Evolutionary conservation across 2,797 vertebrate species (phyloP), one percentile per base, ranked within the genome.

Genomic region (Monodelphis domestica): DNA sequence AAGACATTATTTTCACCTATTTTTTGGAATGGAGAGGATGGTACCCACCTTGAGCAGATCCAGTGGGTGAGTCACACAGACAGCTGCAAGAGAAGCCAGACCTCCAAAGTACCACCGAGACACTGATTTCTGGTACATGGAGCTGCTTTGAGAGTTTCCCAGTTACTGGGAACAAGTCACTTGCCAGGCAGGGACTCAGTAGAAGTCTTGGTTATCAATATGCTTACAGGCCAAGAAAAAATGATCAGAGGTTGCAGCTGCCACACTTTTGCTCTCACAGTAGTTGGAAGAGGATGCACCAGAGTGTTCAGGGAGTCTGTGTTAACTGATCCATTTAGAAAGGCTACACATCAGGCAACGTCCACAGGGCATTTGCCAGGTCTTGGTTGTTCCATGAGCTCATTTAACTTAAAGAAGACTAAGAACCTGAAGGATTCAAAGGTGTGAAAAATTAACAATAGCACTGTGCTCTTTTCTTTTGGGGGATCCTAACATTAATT

Each of bases 81-180:
- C 99, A 26, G 99, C 99, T 70, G 99, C 99, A 93, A 98, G 99
- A 28, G 99, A 99, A 70, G 99, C 99, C 94, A 99, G 96, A 17
- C 99, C 99, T 0, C 99, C 99, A 96, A 99, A 99, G 50, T 99
- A 99, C 99, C 99, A 99, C 54, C 99, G 98, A 4, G 99, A 99
- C 94, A 99, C 96, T 92, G 98, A 98, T 24, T 98, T 99, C 97
- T 99, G 98, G 33, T 98, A 89, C 99, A 99, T 99, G 96, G 30
- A 15, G 29, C 3, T 45, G 87, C 29, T n/a, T 14, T 45, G 70
- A 45, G n/a, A 28, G 24, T 26, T 56, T 56, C 55, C 55, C 55
- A 29, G 55, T 24, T 28, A 28, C 38, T 45, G 70, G 38, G 38
- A 26, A 24, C 63, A 38, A 38, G n/a, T 24, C n/a, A 78, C 10